These are phyloP conservation scores for Camponotus pennsylvanicus DNA, from an alignment of 1,140 invertebrate species.

Conservation along the genomic window DNA sequence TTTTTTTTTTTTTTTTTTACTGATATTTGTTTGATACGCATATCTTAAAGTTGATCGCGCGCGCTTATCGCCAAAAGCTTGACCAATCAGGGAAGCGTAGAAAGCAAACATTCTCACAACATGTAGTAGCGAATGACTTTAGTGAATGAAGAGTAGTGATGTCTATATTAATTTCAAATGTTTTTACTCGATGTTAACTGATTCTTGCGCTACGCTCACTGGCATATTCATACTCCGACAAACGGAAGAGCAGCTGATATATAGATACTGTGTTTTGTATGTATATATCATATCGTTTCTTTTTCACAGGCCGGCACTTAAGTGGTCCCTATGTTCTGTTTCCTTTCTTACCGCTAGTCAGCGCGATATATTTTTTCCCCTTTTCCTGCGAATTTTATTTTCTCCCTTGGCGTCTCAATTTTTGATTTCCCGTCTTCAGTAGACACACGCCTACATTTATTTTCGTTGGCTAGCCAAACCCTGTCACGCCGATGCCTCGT, in stretches of 20 bases:
- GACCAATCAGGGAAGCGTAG: conserved; percentile 73
- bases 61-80: conserved; percentile 38
- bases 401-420: conserved; percentile 23
- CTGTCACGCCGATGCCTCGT: conserved; percentile 42
- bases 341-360: conserved; percentile 28
- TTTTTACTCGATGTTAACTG: conserved; percentile 69
- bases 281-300: conserved; percentile 60
- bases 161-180: conserved; percentile 66
- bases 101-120: conserved; percentile 63
- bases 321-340: conserved; percentile 71
- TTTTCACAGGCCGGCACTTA: conserved; percentile 77
- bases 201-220: conserved; percentile 52
- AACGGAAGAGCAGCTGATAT: conserved; percentile 48
- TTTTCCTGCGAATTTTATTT: conserved; percentile 28
- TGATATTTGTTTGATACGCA: neutral
- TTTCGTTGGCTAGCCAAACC: conserved; percentile 66
- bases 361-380: neutral
- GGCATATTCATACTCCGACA: conserved; percentile 39
- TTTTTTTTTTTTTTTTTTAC: conserved; percentile 12
- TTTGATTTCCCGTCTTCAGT: conserved; percentile 61
- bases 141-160: conserved; percentile 74
- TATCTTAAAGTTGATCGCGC: conserved; percentile 2
- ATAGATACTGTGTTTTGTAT: conserved; percentile 24
- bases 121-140: conserved; percentile 73
- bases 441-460: conserved; percentile 67